These are phyloP conservation scores for Pseudorasbora parva DNA, from an alignment of 2,113 vertebrate species.

Conservation along the genomic window DNA sequence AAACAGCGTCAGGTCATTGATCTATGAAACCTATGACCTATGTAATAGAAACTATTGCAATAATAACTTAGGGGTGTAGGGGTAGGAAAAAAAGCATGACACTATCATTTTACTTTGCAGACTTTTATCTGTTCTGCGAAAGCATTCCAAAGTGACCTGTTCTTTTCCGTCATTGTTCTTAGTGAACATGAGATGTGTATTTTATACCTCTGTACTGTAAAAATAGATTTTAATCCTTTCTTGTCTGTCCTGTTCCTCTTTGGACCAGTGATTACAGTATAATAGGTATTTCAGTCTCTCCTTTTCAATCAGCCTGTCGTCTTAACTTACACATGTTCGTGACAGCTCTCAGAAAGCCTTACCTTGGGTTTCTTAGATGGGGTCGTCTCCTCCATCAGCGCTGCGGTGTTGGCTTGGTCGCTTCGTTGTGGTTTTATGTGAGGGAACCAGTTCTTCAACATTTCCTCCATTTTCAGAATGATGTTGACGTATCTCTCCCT, in stretches of 20 bases:
- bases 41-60: too few species aligned
- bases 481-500: slow-evolving; percentile 78
- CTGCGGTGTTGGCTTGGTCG: slow-evolving; percentile 59
- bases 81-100: background rate
- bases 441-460: slow-evolving; percentile 83
- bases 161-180: slow-evolving; percentile 65
- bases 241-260: slow-evolving; percentile 50
- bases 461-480: slow-evolving; percentile 82
- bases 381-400: slow-evolving; percentile 61
- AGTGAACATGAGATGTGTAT: slow-evolving; percentile 62
- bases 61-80: too few species aligned
- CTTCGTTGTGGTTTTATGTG: slow-evolving; percentile 67
- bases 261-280: slow-evolving; percentile 65
- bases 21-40: too few species aligned
- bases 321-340: slow-evolving; percentile 37
- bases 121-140: slow-evolving; percentile 55
- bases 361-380: slow-evolving; percentile 72
- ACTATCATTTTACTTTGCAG: slow-evolving; percentile 57
- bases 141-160: slow-evolving; percentile 65
- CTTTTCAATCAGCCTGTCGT: slow-evolving; percentile 15
- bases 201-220: slow-evolving; percentile 57
- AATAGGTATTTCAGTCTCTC: slow-evolving; percentile 61
- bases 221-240: slow-evolving; percentile 70
- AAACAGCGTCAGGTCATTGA: too few species aligned
- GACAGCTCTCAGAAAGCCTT: slow-evolving; percentile 16